A percentile compares a stretch with the other conserved stretches of the same genome.
Evolutionary conservation across 2,888 invertebrate species (phyloP).

Genomic region (Monopis laevigella): DNA sequence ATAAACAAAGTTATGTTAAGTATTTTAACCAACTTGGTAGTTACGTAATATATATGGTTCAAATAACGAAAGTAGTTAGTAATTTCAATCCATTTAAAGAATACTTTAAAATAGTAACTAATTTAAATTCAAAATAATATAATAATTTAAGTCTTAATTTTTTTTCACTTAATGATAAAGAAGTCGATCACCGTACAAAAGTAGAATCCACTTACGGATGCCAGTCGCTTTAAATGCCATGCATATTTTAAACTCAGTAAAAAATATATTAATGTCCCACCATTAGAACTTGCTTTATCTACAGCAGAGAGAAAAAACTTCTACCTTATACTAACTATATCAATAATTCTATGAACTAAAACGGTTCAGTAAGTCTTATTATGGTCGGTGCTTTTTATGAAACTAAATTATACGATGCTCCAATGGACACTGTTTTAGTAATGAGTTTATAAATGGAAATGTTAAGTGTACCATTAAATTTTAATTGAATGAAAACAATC

Average conservation of each 20-base stretch:
- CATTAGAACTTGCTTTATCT: slow-evolving; percentile 30
- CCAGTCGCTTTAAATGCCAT: slow-evolving; percentile 27
- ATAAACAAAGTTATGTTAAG: too few relatives aligned
- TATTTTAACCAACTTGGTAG: too few relatives aligned
- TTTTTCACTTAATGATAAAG: too few relatives aligned
- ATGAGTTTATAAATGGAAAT: slow-evolving; percentile 33
- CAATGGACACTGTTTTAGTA: slow-evolving; percentile 25
- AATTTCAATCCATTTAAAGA: too few relatives aligned
- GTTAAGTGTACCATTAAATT: slow-evolving; percentile 26
- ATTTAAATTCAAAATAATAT: too few relatives aligned
- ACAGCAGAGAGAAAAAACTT: slow-evolving; percentile 26
- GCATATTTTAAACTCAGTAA: slow-evolving; percentile 35
- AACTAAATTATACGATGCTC: slow-evolving; percentile 33
- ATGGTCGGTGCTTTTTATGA: slow-evolving; percentile 20
- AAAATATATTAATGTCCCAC: slow-evolving; percentile 35
- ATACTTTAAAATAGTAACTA: too few relatives aligned
- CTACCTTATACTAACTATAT: slow-evolving; percentile 26
- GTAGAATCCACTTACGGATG: slow-evolving; percentile 22
- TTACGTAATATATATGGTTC: too few relatives aligned
- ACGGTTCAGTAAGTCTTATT: slow-evolving; percentile 16
- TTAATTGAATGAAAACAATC: slow-evolving; percentile 33
- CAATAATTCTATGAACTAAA: slow-evolving; percentile 28
- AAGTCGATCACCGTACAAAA: slow-evolving; percentile 9
- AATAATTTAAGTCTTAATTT: too few relatives aligned
- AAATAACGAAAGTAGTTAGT: too few relatives aligned